phyloP scores from a whole-genome alignment of 2,113 vertebrate species.

The Ciconia maguari region DNA sequence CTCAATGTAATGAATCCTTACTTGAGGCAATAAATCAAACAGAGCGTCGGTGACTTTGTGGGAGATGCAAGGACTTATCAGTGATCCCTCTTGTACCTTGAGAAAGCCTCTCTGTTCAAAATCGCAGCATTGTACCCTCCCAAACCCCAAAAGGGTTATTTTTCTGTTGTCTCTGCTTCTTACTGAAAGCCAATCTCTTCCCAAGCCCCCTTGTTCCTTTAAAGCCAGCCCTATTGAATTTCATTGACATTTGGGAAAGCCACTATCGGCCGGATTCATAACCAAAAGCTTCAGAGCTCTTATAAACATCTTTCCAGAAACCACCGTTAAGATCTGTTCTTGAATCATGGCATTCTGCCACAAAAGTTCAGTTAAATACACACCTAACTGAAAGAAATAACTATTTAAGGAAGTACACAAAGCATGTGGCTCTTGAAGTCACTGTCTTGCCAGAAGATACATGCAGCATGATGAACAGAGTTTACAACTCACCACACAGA shows the following conservation, averaged over 20 bases:
- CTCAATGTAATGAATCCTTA: rapidly evolving
- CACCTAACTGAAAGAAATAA: not conserved
- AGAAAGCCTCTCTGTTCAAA: not conserved
- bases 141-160: not conserved
- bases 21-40: not conserved
- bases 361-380: not conserved
- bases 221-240: not conserved
- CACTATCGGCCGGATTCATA: not conserved
- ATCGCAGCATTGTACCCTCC: not conserved
- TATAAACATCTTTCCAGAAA: not conserved
- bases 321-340: not conserved
- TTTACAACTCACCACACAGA: not conserved
- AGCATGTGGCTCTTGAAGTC: not conserved
- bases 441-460: not conserved
- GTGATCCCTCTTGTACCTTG: not conserved
- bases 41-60: rapidly evolving
- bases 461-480: not conserved
- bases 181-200: not conserved
- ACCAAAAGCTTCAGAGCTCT: not conserved
- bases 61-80: not conserved
- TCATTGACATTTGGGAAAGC: not conserved
- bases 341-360: not conserved
- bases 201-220: not conserved
- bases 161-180: not conserved
- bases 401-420: not conserved